Percentiles rank a stretch among this genome's conserved stretches.
These are phyloP conservation scores for Antheraea assamensis DNA, from an alignment of 2,888 invertebrate species.

Conservation along the genomic window DNA sequence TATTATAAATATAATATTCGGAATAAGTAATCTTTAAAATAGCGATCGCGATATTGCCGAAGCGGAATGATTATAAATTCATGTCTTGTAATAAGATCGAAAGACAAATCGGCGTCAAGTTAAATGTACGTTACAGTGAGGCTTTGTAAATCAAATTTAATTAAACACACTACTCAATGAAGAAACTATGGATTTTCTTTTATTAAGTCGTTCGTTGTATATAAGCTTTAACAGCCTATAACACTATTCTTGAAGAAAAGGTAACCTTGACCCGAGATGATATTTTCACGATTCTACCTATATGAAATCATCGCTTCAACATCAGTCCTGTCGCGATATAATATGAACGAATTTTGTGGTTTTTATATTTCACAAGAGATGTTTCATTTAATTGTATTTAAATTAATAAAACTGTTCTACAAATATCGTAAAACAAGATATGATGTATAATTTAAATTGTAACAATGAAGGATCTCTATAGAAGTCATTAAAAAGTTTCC, in stretches of 20 bases:
- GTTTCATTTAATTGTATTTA: neutral
- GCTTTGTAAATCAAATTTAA: too few relatives aligned
- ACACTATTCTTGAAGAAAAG: neutral
- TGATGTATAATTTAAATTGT: neutral
- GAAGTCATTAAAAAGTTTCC: neutral
- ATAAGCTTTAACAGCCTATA: too few relatives aligned
- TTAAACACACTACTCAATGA: too few relatives aligned
- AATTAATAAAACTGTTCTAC: neutral
- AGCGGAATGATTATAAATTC: too few relatives aligned
- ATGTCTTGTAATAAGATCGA: too few relatives aligned
- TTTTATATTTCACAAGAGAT: neutral
- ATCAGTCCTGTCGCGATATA: neutral
- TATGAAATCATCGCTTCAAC: neutral
- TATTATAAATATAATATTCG: neutral
- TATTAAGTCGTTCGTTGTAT: too few relatives aligned
- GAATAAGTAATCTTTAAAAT: too few relatives aligned
- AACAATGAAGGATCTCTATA: neutral
- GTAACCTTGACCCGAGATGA: neutral
- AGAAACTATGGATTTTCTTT: too few relatives aligned
- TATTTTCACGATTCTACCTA: neutral
- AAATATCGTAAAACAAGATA: neutral
- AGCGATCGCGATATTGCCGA: too few relatives aligned
- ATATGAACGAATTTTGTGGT: neutral
- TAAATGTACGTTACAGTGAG: too few relatives aligned
- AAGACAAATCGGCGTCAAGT: too few relatives aligned